phyloP scores from a whole-genome alignment of 2,888 invertebrate species.

The Eubasilissa splendida region DNA sequence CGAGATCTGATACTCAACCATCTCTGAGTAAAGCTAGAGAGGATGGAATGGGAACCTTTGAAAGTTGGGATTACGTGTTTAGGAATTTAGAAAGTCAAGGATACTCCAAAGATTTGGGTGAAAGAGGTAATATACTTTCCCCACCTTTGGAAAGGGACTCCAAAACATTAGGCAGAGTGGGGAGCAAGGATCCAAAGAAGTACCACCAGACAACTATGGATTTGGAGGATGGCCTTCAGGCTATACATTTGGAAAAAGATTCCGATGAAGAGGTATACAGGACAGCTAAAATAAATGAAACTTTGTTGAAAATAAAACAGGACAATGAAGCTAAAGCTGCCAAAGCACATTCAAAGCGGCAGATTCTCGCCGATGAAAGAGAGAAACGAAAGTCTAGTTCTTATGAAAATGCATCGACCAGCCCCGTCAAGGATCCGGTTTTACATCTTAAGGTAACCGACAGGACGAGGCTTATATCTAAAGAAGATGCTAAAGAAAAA shows the following conservation, averaged over 20 bases:
- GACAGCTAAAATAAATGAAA: constrained; percentile 72
- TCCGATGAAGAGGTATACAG: constrained; percentile 68
- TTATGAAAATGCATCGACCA: constrained; percentile 65
- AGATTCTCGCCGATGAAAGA: constrained; percentile 61
- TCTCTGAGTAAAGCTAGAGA: constrained; percentile 73
- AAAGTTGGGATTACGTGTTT: constrained; percentile 87
- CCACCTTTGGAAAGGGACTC: constrained; percentile 70
- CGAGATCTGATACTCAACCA: constrained; percentile 70
- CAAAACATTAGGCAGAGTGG: constrained; percentile 68
- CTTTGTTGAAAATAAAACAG: constrained; percentile 67
- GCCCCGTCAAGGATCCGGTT: constrained; percentile 66
- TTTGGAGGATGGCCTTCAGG: constrained; percentile 73
- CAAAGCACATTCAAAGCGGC: constrained; percentile 65
- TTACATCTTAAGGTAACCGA: constrained; percentile 61
- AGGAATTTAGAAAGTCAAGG: constrained; percentile 83
- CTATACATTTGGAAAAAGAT: constrained; percentile 68
- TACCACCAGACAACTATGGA: constrained; percentile 72
- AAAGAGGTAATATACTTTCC: constrained; percentile 77
- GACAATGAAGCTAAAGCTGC: constrained; percentile 67
- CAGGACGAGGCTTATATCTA: constrained; percentile 67
- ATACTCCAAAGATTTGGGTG: constrained; percentile 77
- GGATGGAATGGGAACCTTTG: constrained; percentile 79
- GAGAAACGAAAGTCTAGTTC: constrained; percentile 64
- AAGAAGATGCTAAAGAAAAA: constrained; percentile 68
- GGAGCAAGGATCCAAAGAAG: constrained; percentile 67